Percentiles rank a stretch among this genome's conserved stretches.
phyloP scores from a whole-genome alignment of 2,797 vertebrate species.

The Tokudaia tokunoshimensis region DNA sequence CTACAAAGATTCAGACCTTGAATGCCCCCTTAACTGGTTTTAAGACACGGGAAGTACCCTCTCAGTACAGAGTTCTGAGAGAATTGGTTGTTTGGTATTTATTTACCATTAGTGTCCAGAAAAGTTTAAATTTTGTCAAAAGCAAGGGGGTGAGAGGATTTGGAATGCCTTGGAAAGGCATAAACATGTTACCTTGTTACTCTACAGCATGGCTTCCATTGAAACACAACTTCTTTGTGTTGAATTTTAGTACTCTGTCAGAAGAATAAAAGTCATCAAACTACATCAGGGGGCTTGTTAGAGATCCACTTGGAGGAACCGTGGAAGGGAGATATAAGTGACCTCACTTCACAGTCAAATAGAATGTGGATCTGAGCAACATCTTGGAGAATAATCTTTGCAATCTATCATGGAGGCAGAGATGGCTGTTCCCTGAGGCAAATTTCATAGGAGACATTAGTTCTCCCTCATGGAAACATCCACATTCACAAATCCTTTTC shows the following conservation, averaged over 20 bases:
- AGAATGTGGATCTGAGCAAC: not conserved
- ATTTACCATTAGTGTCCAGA: not conserved
- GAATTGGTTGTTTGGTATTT: not conserved
- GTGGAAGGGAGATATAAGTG: not conserved
- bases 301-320: not conserved
- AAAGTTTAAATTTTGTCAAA: constrained; percentile 43
- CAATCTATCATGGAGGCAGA: not conserved
- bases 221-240: not conserved
- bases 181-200: not conserved
- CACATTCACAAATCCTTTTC: not conserved
- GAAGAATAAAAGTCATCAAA: not conserved
- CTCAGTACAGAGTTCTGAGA: not conserved
- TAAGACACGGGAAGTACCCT: not conserved
- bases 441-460: not conserved
- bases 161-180: not conserved
- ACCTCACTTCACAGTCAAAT: not conserved
- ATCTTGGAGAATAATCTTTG: not conserved
- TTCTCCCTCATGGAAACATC: not conserved
- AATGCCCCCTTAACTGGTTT: not conserved
- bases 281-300: not conserved
- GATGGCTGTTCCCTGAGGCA: not conserved
- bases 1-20: not conserved
- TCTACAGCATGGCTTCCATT: not conserved
- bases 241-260: not conserved
- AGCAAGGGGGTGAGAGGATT: not conserved